A percentile compares a stretch with the other conserved stretches of the same genome.
These are phyloP conservation scores for Pinctada fucata DNA, from an alignment of 2,888 invertebrate genomes.

Conservation along the genomic window DNA sequence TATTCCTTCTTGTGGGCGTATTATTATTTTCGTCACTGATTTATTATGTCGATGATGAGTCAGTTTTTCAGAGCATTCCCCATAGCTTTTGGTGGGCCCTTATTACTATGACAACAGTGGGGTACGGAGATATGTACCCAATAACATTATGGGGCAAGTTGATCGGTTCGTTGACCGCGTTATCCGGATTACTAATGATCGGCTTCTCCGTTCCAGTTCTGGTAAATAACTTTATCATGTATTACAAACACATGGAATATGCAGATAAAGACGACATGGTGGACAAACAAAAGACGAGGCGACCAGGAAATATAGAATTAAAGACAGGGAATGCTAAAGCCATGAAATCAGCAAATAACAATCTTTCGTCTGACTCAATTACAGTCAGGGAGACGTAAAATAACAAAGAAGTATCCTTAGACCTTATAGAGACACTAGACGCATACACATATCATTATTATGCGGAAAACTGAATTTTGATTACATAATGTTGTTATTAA, in stretches of 20 bases:
- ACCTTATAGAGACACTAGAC: too few relatives aligned
- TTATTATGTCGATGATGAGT: slow-evolving; percentile 66
- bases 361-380: neutral
- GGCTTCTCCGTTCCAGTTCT: slow-evolving; percentile 72
- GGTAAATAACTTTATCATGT: slow-evolving; percentile 72
- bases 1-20: slow-evolving; percentile 70
- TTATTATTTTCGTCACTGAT: slow-evolving; percentile 71
- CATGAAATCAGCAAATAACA: neutral
- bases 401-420: too few relatives aligned
- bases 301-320: too few relatives aligned
- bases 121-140: slow-evolving; percentile 72
- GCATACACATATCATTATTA: too few relatives aligned
- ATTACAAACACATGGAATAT: slow-evolving; percentile 59
- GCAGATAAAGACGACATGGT: neutral
- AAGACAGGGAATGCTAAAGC: neutral
- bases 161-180: slow-evolving; percentile 66
- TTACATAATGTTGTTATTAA: too few relatives aligned
- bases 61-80: slow-evolving; percentile 65
- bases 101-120: slow-evolving; percentile 74
- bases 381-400: neutral
- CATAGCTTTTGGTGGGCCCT: slow-evolving; percentile 72
- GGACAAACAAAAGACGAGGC: neutral
- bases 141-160: slow-evolving; percentile 60
- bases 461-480: too few relatives aligned
- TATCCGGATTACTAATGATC: slow-evolving; percentile 68